Evolutionary conservation across 2,797 vertebrate genomes (phyloP).

Genomic region (Sparus aurata): DNA sequence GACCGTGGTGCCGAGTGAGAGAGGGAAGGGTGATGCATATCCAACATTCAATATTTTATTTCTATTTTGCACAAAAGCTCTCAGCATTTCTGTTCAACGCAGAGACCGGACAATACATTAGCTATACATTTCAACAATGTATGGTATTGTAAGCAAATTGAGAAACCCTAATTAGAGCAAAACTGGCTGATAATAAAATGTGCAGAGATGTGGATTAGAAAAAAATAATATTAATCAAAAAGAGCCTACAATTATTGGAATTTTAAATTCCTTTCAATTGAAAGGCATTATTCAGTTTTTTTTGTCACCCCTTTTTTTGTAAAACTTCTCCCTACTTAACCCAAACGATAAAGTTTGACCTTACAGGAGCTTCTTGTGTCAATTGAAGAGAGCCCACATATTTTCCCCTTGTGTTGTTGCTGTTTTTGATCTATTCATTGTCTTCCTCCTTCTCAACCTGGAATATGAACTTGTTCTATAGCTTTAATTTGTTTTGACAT

Average conservation of each 20-base stretch:
- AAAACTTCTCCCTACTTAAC: neutral
- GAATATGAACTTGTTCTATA: constrained; percentile 1
- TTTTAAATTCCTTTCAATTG: neutral
- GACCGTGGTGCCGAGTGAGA: constrained; percentile 55
- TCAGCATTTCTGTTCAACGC: constrained; percentile 24
- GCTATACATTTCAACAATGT: neutral
- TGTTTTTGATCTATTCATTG: constrained; percentile 24
- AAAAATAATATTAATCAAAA: neutral
- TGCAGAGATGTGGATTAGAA: neutral
- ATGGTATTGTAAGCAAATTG: constrained; percentile 2
- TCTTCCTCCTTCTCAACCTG: constrained; percentile 23
- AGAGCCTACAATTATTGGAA: neutral
- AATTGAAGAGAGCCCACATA: neutral
- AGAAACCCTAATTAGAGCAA: neutral
- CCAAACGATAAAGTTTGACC: neutral
- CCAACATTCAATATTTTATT: constrained; percentile 58
- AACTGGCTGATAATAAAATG: neutral
- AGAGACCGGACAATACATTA: constrained; percentile 25
- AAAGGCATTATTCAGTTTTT: neutral
- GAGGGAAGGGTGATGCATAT: constrained; percentile 48
- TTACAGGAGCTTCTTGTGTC: neutral
- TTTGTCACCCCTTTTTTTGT: neutral
- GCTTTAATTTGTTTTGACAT: constrained; percentile 34
- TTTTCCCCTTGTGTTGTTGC: neutral
- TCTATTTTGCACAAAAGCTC: constrained; percentile 50